Conservation (phyloP, 2,113 vertebrate species). For the Eurypyga helias region DNA sequence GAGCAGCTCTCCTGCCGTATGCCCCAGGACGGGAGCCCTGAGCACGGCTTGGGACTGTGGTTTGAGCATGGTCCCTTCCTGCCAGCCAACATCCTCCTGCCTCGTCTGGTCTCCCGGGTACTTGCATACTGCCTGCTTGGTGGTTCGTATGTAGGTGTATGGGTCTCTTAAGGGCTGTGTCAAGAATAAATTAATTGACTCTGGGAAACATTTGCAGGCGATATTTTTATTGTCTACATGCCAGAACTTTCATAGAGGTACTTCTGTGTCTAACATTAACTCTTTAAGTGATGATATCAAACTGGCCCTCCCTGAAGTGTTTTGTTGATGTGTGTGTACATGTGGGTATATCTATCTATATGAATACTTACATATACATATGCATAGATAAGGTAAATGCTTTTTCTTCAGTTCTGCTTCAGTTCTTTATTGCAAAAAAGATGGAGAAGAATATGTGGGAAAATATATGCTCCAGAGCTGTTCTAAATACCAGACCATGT, state of each 20-base stretch:
- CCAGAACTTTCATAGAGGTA: background rate
- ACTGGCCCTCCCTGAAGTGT: background rate
- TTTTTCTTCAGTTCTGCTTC: background rate
- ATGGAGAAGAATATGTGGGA: background rate
- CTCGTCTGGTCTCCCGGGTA: accelerated
- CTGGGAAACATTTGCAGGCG: background rate
- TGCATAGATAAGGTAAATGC: background rate
- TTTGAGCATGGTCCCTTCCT: background rate
- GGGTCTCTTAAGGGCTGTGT: background rate
- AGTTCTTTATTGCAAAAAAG: background rate
- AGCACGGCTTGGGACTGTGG: background rate
- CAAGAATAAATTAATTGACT: background rate
- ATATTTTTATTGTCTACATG: background rate
- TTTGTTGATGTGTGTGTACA: background rate
- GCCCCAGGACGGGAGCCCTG: background rate
- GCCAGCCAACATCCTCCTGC: background rate
- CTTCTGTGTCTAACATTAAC: background rate
- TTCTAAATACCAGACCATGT: background rate
- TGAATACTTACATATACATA: background rate
- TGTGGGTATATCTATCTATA: background rate
- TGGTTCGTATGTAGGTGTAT: background rate
- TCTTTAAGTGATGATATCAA: background rate
- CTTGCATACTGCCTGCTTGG: background rate
- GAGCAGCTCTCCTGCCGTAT: background rate
- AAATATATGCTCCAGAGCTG: background rate